These are phyloP conservation scores for Andrena chrysosceles DNA, from an alignment of 2,888 invertebrate genomes.

Conservation along the genomic window DNA sequence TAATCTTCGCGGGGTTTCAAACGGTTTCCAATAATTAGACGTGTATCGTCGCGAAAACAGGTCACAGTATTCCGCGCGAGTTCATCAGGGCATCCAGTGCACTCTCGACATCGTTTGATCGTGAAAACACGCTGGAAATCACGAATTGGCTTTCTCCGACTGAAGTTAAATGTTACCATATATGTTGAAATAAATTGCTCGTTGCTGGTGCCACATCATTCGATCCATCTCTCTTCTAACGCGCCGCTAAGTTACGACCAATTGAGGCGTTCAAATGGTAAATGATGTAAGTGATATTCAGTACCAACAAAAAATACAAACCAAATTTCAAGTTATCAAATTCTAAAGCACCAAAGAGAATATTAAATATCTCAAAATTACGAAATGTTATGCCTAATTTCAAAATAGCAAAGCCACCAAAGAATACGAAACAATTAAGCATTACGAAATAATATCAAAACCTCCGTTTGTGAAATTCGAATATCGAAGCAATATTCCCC, in stretches of 20 bases:
- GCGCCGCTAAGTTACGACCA: background rate
- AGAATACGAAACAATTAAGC: too few species aligned
- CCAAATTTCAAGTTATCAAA: too few species aligned
- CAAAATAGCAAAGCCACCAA: too few species aligned
- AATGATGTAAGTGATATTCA: background rate
- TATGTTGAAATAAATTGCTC: constrained; percentile 20
- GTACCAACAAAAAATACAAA: too few species aligned
- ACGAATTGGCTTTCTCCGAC: constrained; percentile 32
- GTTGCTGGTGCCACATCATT: background rate
- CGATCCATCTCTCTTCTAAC: background rate
- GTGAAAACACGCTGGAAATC: constrained; percentile 25
- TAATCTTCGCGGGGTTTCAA: background rate
- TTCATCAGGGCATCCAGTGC: background rate
- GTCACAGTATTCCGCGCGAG: constrained; percentile 8
- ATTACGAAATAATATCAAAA: too few species aligned
- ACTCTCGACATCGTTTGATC: constrained; percentile 26
- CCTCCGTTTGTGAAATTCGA: too few species aligned
- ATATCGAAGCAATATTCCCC: background rate
- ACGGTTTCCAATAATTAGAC: constrained; percentile 24
- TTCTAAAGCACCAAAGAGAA: background rate
- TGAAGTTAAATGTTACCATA: constrained; percentile 22
- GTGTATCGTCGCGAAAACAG: constrained; percentile 19
- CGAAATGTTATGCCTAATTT: background rate
- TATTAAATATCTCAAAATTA: background rate
- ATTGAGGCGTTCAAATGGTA: background rate